phyloP scores from a whole-genome alignment of 2,797 vertebrate species.

The Paratrypauchen microcephalus region DNA sequence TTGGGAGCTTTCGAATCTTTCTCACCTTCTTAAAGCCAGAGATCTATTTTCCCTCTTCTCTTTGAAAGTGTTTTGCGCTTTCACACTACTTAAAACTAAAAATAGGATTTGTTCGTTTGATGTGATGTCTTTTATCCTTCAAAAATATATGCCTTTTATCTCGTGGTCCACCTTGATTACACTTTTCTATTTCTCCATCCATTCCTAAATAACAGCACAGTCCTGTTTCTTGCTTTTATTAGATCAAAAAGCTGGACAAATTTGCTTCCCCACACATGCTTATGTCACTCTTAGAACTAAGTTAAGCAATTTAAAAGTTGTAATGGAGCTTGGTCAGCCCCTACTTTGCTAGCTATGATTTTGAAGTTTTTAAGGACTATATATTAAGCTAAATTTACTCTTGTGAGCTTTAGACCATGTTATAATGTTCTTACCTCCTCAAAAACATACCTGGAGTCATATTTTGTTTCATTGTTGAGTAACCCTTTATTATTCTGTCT shows the following conservation, averaged over 20 bases:
- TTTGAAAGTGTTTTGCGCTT: slow-evolving; percentile 45
- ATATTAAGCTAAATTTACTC: too few species aligned
- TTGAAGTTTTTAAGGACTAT: neutral
- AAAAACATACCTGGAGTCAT: too few species aligned
- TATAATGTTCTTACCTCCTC: too few species aligned
- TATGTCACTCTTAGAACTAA: neutral
- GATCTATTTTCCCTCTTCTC: slow-evolving; percentile 25
- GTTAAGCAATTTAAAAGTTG: neutral
- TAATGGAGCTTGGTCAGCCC: neutral
- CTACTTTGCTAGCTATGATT: neutral
- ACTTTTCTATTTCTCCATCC: slow-evolving; percentile 1
- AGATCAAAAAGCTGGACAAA: neutral
- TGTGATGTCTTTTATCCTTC: slow-evolving; percentile 26
- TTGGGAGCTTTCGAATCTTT: slow-evolving; percentile 49
- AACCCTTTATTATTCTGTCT: too few species aligned
- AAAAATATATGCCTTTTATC: slow-evolving; percentile 24
- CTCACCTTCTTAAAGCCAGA: slow-evolving; percentile 26
- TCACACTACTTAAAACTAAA: slow-evolving; percentile 21
- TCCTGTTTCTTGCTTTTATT: neutral
- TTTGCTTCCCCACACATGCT: neutral
- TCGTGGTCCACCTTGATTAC: slow-evolving; percentile 13
- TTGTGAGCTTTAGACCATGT: too few species aligned
- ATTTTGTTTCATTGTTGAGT: too few species aligned
- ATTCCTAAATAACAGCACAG: neutral
- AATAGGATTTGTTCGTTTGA: slow-evolving; percentile 35